Evolutionary conservation across 1,140 invertebrate species (phyloP), one percentile per base, ranked within the genome.

Genomic region (Neotoxoptera formosana): DNA sequence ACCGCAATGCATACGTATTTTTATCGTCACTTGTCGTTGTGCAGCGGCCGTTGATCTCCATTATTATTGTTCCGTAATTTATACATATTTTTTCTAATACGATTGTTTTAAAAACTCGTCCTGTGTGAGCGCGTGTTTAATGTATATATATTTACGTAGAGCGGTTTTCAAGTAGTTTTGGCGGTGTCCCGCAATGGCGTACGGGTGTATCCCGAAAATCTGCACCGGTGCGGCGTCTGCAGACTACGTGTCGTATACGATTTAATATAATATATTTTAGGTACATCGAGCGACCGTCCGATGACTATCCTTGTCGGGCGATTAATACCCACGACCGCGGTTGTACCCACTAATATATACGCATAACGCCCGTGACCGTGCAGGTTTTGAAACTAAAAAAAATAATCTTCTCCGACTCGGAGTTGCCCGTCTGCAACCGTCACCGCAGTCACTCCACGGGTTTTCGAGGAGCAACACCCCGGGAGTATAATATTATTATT

Each of bases 91-190:
- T n/a, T 67, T n/a, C n/a, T 76, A 76, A 76, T 76, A 76, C 30
- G 30, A 76, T 76, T 76, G 60, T 76, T n/a, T 76, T 76, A 76
- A n/a, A 67, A 76, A 76, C n/a, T 76, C n/a, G 30, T n/a, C n/a
- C 14, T 76, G 60, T 76, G 60, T 76, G 60, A 0, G n/a, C 17
- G 60, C n/a, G 60, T 76, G 60, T 76, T 76, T 76, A 14, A n/a
- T n/a, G n/a, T n/a, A 3, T 76, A n/a, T 76, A n/a, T 30, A 14
- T 14, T 14, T n/a, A 67, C 60, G 60, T 76, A 76, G n/a, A 76
- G n/a, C 14, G 30, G 60, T n/a, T 76, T 30, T 76, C 4, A 34
- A n/a, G 60, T 76, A 76, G 60, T 76, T 76, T 76, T n/a, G 30
- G 60, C 30, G 60, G 60, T 76, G n/a, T 76, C 4, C n/a, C 60